Evolutionary conservation across 2,797 vertebrate species (phyloP), one percentile per base, ranked within the genome.

Genomic region (Rhinella marina): DNA sequence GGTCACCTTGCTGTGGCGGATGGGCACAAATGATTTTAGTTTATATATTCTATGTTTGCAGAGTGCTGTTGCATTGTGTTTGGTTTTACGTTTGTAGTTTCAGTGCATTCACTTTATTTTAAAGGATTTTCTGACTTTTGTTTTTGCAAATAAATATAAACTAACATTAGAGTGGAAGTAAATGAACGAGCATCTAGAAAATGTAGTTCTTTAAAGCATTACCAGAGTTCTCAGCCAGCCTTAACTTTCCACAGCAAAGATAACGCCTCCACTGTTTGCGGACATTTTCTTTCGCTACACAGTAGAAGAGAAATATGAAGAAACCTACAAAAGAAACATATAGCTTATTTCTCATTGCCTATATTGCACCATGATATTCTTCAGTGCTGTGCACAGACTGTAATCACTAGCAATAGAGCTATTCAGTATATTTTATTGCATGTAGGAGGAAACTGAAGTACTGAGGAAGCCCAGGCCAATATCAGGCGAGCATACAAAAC

Each of bases 221-320:
- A 99, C 98, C 97, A 91, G 97, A 97, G 91, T 98, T 98, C 94
- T 98, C 96, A 90, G 96, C 92, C 91, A 98, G 91, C 80, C 96
- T 95, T 78, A 97, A 94, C 66, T 91, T 96, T 25, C 98, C 98
- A 92, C 97, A 99, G 92, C 98, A 99, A 14, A 99, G 94, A 41
- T 97, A 96, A 0, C 93, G 96, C 90, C 96, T 96, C 98, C 97
- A 99, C 81, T 98, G 96, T 77, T 96, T 96, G 72, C 96, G 96
- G 68, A 99, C 97, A 17, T 95, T 98, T 81, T 99, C 98, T 91
- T 98, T 99, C 17, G 95, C 91, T 81, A 96, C 97, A 76, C 98
- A 99, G 91, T 99, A 98, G 91, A 99, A 98, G 57, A 98, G 76
- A 87, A 99, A 99, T 93, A 99, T 96, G 90, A 98, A 96, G 91